Base-by-base conservation (phyloP, 35 echinoderm and acorn worm genomes). In the Ophiothrix spiculata region DNA sequence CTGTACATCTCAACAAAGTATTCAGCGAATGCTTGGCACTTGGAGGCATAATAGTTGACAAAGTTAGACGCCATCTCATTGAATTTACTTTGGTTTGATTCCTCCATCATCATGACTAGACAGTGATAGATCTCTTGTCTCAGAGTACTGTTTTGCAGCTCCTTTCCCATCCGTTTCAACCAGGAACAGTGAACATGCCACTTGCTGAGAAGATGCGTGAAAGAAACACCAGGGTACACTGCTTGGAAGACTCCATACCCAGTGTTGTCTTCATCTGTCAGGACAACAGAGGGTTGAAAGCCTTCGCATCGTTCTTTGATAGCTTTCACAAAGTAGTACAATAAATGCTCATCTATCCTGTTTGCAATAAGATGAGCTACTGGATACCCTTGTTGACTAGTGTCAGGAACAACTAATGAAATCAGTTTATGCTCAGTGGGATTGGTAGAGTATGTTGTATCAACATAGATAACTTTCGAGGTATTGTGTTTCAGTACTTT, bases 321-420 rank as follows among this genome's bases (percentile, higher is more conserved):
- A 28, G 60, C 60, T 69, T 69, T 69, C 16, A 69, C 23, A 69
- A 69, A 69, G 60, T 69, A 69, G 60, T 69, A 69, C 10, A 69
- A 28, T 28, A 69, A n/a, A n/a, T 69, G 60, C 60, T 69, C 60
- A 69, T 69, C 60, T 12, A 69, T 69, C 23, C 60, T 69, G 25
- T 69, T 69, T 69, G 60, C 60, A 12, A 69, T 69, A 69, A 69
- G 60, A 69, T 69, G 60, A 69, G 60, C 60, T 28, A 69, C 60
- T 1, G 6, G 16, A 25, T 69, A 69, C 3, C 60, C 60, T n/a
- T 69, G 60, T n/a, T 69, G 60, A n/a, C 29, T 4, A n/a, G 60
- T 12, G 29, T 69, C 60, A 12, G 60, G 60, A 4, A 69, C 60
- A 28, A 69, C 60, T 28, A 69, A n/a, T 12, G 60, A 69, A n/a